These are phyloP conservation scores for Echinops telfairi DNA, from an alignment of 2,113 vertebrate genomes.

Conservation along the genomic window DNA sequence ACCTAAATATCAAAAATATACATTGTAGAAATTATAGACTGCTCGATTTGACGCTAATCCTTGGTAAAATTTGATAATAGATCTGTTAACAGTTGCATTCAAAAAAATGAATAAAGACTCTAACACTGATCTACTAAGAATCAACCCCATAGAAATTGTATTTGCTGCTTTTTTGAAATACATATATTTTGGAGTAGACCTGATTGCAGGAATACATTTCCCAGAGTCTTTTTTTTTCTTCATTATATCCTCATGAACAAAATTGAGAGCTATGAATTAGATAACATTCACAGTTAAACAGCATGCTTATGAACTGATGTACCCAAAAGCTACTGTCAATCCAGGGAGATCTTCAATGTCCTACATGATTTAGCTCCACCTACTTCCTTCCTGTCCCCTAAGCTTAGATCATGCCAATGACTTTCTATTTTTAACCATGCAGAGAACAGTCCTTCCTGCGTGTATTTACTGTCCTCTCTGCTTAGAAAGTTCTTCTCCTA, in stretches of 20 bases:
- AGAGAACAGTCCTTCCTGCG: background rate
- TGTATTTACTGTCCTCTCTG: constrained; percentile 17
- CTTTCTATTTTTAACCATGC: background rate
- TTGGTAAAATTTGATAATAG: constrained; percentile 7
- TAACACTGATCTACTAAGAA: constrained; percentile 32
- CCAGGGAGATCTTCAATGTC: background rate
- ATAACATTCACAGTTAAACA: background rate
- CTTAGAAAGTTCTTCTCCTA: background rate
- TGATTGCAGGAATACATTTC: background rate
- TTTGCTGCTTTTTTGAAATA: background rate
- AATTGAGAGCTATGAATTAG: background rate
- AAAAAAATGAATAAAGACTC: background rate
- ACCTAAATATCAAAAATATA: constrained; percentile 19
- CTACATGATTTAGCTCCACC: background rate
- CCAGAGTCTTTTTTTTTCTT: background rate
- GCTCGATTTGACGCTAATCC: background rate
- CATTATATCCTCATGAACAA: background rate
- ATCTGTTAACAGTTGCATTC: background rate
- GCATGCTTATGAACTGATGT: background rate
- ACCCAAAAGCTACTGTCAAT: background rate
- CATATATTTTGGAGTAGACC: background rate
- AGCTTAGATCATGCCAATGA: background rate
- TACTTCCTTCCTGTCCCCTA: background rate
- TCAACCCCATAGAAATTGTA: background rate
- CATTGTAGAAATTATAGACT: constrained; percentile 12